Percentiles rank a stretch among this genome's conserved stretches.
Evolutionary conservation across 1,140 invertebrate genomes (phyloP).

Genomic region (Ceratoteleas bidentatus): DNA sequence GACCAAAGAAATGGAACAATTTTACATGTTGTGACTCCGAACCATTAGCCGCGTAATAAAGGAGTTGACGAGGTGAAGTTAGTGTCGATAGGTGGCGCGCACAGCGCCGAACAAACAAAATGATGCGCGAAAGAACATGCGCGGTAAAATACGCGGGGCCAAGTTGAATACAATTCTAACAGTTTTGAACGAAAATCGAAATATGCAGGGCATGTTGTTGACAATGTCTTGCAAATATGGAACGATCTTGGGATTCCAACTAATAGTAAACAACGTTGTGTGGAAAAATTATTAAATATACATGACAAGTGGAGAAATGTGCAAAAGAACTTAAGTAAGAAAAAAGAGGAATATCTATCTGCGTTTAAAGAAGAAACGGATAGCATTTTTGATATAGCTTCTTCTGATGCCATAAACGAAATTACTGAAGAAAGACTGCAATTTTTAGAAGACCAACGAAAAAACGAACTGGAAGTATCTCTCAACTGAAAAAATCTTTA

Average conservation of each 20-base stretch:
- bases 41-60: no score
- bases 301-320: background rate
- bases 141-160: no score
- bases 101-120: no score
- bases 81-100: no score
- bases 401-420: background rate
- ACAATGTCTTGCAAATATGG: background rate
- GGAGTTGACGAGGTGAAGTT: no score
- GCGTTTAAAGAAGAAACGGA: background rate
- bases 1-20: no score
- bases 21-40: no score
- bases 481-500: background rate
- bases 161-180: no score
- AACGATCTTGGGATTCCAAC: background rate
- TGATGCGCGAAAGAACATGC: no score
- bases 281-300: background rate
- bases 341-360: background rate
- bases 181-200: no score
- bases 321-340: background rate
- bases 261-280: background rate
- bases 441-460: background rate
- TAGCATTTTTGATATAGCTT: background rate
- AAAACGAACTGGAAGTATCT: background rate
- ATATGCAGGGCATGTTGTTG: background rate
- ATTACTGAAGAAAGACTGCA: background rate